Percentiles rank a stretch among this genome's conserved stretches.
These are phyloP conservation scores for Drosophila ustulata DNA, from an alignment of 2,888 invertebrate genomes.

Conservation along the genomic window DNA sequence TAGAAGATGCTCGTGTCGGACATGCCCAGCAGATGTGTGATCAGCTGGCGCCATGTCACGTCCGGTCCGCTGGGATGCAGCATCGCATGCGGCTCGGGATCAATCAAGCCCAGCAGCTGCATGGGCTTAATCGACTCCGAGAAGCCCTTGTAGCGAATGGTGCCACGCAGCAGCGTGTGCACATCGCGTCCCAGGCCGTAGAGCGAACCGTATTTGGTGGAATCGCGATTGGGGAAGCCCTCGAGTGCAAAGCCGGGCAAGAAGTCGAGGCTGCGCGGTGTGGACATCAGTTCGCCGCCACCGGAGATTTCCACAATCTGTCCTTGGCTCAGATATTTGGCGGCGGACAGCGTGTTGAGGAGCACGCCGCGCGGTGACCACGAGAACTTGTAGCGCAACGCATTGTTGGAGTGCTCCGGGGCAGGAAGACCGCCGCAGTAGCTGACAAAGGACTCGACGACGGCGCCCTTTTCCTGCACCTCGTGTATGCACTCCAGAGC, in stretches of 20 bases:
- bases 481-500: conserved; percentile 99
- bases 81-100: conserved; percentile 93
- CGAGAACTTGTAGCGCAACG: conserved; percentile 95
- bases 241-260: conserved; percentile 98
- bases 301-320: conserved; percentile 94
- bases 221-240: conserved; percentile 98
- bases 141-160: conserved; percentile 96
- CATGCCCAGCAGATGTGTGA: conserved; percentile 94
- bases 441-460: conserved; percentile 97
- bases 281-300: conserved; percentile 95
- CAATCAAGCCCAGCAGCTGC: conserved; percentile 94
- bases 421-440: conserved; percentile 99
- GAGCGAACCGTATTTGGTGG: conserved; percentile 93
- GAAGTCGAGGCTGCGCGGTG: conserved; percentile 92
- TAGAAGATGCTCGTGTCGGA: conserved; percentile 95
- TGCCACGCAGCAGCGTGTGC: conserved; percentile 96
- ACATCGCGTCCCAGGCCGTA: conserved; percentile 95
- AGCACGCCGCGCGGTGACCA: conserved; percentile 98
- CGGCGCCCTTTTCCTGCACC: conserved; percentile 94
- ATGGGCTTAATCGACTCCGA: conserved; percentile 94
- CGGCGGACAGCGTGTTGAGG: conserved; percentile 94
- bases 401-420: conserved; percentile 97
- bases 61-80: conserved; percentile 98
- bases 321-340: conserved; percentile 93
- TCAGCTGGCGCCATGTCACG: conserved; percentile 96